A percentile compares a stretch with the other conserved stretches of the same genome.
phyloP scores from a whole-genome alignment of 2,797 vertebrate genomes.

The Otolemur crassicaudatus region DNA sequence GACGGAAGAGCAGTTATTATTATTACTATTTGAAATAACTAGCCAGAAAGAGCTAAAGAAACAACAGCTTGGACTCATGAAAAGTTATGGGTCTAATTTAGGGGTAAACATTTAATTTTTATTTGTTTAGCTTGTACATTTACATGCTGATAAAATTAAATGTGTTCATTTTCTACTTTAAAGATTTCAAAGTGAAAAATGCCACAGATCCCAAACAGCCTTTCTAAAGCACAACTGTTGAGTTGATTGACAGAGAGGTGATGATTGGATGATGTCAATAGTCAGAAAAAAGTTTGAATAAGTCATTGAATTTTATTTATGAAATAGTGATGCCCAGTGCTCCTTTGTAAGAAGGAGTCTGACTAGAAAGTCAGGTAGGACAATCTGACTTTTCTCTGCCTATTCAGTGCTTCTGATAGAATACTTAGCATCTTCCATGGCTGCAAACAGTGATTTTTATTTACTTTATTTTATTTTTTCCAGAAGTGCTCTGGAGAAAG shows the following conservation, averaged over 20 bases:
- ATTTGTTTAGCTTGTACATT: slow-evolving; percentile 39
- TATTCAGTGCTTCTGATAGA: not conserved
- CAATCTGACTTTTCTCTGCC: not conserved
- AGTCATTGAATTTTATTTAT: not conserved
- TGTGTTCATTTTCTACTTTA: slow-evolving; percentile 40
- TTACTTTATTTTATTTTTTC: slow-evolving; percentile 31
- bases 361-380: too few species aligned
- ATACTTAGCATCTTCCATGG: not conserved
- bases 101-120: slow-evolving; percentile 29
- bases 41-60: not conserved
- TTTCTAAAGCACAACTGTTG: not conserved
- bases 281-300: not conserved
- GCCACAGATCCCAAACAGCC: not conserved
- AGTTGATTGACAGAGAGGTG: not conserved
- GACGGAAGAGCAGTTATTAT: not conserved
- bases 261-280: not conserved
- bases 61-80: not conserved
- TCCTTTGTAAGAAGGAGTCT: not conserved
- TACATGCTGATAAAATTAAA: slow-evolving; percentile 38
- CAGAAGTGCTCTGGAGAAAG: not conserved
- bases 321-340: not conserved
- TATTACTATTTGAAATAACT: slow-evolving; percentile 1
- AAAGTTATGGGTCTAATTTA: slow-evolving; percentile 2
- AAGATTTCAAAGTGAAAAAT: slow-evolving; percentile 32
- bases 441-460: slow-evolving; percentile 23